Evolutionary conservation across 2,888 invertebrate species (phyloP), one percentile per base, ranked within the genome.

Genomic region (Allolobophora icterica): DNA sequence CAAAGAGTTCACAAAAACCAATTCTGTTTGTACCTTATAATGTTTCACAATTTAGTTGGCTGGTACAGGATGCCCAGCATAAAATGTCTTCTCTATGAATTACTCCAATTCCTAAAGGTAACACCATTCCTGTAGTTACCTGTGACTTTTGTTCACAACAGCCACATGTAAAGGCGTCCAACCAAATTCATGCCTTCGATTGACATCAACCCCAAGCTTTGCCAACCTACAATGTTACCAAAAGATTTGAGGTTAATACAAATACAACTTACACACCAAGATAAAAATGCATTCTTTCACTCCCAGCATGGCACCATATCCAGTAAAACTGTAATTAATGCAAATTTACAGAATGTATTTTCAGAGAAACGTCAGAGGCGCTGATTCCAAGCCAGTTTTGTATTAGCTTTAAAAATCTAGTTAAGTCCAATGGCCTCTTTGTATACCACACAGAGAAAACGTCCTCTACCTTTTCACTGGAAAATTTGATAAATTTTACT

Each of bases 141-240:
- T 91, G 1, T 45, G 58, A 71, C 84, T 91, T 92, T 97, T 97
- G 96, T 97, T 98, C 83, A 98, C 97, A 21, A 97, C 97, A 71
- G 98, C 98, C 90, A 97, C 96, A 96, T 98, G 98, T 58, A 98
- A 96, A 42, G 98, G 96, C 30, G 97, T 98, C 98, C 98, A 98
- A 90, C 98, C 98, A 89, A 98, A 96, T 42, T 96, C 94, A 96
- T 98, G 98, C 30, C 97, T 96, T 90, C 95, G 94, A 96, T 98
- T 97, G 0, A 97, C 94, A 93, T 95, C 94, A 71, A 95, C 93
- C 35, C 94, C 94, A 87, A 91, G 90, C 58, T 93, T 93, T 24
- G 94, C 91, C 34, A 94, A 91, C 90, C 95, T 95, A 92, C 19
- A 93, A 93, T 21, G 58, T 11, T 89, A 89, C 34, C 24, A 91